phyloP scores from a whole-genome alignment of 1,140 invertebrate species.

The Brachionus koreanus region DNA sequence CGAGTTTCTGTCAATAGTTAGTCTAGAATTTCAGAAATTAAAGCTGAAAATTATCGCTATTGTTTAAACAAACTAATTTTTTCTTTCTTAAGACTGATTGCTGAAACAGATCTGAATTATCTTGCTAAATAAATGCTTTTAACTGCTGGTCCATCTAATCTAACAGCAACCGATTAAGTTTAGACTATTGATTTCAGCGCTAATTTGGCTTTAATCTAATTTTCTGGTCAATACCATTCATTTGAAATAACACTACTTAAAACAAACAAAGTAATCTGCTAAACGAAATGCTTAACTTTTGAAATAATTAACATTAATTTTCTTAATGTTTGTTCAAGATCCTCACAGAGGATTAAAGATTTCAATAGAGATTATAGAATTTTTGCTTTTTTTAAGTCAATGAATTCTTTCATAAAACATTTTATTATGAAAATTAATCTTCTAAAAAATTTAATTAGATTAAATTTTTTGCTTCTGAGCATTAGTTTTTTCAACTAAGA shows the following conservation, averaged over 20 bases:
- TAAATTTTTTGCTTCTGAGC: too few relatives aligned
- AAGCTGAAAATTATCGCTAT: not conserved
- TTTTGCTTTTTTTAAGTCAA: not conserved
- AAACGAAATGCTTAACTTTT: not conserved
- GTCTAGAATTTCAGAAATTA: not conserved
- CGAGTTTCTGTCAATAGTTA: not conserved
- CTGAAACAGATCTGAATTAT: not conserved
- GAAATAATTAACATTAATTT: not conserved
- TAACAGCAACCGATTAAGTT: not conserved
- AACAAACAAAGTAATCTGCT: not conserved
- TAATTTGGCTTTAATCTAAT: not conserved
- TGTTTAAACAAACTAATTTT: not conserved
- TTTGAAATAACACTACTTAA: not conserved
- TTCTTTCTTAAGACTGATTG: not conserved
- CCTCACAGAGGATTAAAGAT: not conserved
- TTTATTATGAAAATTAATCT: not conserved
- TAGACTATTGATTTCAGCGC: not conserved
- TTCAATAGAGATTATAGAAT: not conserved
- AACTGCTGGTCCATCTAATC: not conserved
- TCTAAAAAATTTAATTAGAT: not conserved
- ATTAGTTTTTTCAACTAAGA: too few relatives aligned
- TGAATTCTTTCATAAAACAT: not conserved
- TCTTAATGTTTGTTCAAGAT: not conserved
- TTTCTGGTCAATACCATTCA: not conserved
- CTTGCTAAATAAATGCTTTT: not conserved